Percentiles rank a stretch among this genome's conserved stretches.
Evolutionary conservation across 1,140 invertebrate genomes (phyloP).

Genomic region (Cephus cinctus): DNA sequence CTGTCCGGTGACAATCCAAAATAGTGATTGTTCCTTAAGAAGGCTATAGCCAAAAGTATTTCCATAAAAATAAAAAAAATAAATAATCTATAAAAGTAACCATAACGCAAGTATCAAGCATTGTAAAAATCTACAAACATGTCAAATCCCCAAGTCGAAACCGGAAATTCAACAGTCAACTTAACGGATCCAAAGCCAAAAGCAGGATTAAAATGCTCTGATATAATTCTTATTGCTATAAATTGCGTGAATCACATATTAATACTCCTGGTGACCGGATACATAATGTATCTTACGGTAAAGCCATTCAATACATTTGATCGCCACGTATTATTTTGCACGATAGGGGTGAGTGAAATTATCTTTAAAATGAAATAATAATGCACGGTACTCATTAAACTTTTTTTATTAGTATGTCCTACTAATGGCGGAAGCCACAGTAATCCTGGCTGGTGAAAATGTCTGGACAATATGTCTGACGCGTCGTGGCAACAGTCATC

Average conservation of each 20-base stretch:
- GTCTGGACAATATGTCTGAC: constrained; percentile 27
- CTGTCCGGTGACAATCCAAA: no score
- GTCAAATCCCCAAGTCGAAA: no score
- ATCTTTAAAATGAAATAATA: not conserved
- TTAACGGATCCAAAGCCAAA: no score
- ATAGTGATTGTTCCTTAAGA: no score
- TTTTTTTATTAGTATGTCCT: constrained; percentile 38
- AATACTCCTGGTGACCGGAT: constrained; percentile 30
- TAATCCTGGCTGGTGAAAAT: constrained; percentile 29
- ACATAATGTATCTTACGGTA: constrained; percentile 24
- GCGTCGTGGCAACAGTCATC: constrained; percentile 29
- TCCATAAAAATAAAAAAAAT: no score
- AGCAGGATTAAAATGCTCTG: no score
- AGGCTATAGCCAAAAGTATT: no score
- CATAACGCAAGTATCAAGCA: no score
- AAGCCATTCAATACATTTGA: constrained; percentile 13
- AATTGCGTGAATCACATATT: constrained; percentile 36
- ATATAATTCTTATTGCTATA: constrained; percentile 18
- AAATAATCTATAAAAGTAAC: no score
- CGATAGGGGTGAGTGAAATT: constrained; percentile 37
- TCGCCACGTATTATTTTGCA: constrained; percentile 35
- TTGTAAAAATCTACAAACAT: no score
- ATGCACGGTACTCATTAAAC: not conserved
- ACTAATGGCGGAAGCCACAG: constrained; percentile 43
- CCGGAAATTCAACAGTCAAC: no score